These are phyloP conservation scores for Notarius quadriscutis DNA, from an alignment of 2,113 vertebrate genomes.

Conservation along the genomic window DNA sequence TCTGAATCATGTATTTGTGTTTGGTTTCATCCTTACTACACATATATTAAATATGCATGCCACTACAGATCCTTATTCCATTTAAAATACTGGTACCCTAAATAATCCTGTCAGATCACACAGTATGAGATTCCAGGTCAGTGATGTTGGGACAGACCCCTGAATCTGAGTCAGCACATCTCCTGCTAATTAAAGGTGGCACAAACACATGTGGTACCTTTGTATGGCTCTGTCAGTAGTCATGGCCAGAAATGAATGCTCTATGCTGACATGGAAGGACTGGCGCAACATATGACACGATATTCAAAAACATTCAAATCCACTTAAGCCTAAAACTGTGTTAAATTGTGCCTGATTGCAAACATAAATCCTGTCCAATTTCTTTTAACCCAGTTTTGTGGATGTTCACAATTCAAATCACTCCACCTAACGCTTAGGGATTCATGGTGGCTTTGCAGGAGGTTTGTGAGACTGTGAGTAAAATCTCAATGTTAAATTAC, in stretches of 20 bases:
- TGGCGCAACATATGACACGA: background rate
- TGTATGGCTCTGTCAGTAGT: background rate
- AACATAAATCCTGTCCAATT: background rate
- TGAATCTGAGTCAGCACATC: slow-evolving; percentile 7
- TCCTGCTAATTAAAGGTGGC: background rate
- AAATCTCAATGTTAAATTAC: background rate
- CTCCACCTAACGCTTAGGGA: background rate
- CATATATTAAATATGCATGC: slow-evolving; percentile 4
- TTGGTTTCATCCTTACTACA: background rate
- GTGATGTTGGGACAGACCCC: background rate
- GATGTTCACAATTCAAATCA: background rate
- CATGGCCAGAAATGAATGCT: background rate
- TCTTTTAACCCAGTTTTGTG: background rate
- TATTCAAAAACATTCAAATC: background rate
- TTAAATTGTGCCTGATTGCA: too few species aligned
- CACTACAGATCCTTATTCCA: background rate
- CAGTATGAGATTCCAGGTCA: background rate
- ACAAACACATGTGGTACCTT: background rate
- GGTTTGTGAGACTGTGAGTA: background rate
- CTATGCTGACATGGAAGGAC: background rate
- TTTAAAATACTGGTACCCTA: background rate
- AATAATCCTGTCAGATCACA: background rate
- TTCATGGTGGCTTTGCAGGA: background rate
- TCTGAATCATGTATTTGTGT: background rate
- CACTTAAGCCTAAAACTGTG: background rate